Conservation (phyloP, 2,113 vertebrate genomes). For the Oenanthe oenanthe region DNA sequence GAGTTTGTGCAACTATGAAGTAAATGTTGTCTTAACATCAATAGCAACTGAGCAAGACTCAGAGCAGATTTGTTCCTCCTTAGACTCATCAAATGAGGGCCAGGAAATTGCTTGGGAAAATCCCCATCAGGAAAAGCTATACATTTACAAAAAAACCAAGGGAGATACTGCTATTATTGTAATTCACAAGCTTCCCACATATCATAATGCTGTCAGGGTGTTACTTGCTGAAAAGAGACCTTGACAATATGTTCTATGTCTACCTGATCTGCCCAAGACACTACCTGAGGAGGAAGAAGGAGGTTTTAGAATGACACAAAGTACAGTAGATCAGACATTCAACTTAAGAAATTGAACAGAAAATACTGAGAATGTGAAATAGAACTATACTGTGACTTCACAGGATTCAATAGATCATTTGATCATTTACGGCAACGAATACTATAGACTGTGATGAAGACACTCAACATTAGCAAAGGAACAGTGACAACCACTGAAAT, state of each 20-base stretch:
- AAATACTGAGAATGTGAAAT: not conserved
- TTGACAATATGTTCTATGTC: not conserved
- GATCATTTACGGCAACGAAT: not conserved
- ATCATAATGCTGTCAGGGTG: not conserved
- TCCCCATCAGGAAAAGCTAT: not conserved
- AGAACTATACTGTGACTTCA: slow-evolving; percentile 1
- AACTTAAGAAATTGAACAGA: not conserved
- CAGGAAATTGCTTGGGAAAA: not conserved
- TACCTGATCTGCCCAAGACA: not conserved
- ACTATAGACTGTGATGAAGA: not conserved
- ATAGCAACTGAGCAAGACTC: not conserved
- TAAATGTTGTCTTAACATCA: not conserved
- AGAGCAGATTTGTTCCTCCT: not conserved
- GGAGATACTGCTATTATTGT: not conserved
- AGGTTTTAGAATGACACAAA: not conserved
- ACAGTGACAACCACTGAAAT: not conserved
- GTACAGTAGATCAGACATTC: not conserved
- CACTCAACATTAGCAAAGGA: slow-evolving; percentile 33
- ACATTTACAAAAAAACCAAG: not conserved
- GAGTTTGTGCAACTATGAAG: not conserved
- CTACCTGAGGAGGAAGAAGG: not conserved
- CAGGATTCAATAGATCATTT: slow-evolving; percentile 21
- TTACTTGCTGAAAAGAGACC: not conserved
- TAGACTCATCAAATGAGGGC: not conserved
- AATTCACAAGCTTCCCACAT: not conserved